Evolutionary conservation across 2,797 vertebrate species (phyloP), one percentile per base, ranked within the genome.

Genomic region (Hydrolagus colliei): DNA sequence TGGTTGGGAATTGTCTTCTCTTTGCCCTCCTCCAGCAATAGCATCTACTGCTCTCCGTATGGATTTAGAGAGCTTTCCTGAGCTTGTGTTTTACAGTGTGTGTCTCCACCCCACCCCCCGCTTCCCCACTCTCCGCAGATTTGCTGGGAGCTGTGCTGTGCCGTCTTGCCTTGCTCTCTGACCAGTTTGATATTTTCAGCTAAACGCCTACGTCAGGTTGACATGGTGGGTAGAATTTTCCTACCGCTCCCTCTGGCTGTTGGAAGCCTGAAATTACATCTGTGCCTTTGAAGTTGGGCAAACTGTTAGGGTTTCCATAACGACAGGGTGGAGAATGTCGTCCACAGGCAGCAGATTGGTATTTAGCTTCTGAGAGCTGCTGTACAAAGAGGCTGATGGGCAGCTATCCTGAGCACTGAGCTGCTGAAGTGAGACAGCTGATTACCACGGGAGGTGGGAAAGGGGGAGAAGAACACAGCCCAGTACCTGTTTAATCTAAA

Each of bases 251-350:
- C 97, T 96, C 96, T 96, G 96, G 96, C 97, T 97, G 96, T 94
- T 94, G 93, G 94, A 94, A 95, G 96, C 93, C 95, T 96, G 96
- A 95, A 97, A 97, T 97, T 96, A 96, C 96, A 97, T 95, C 96
- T 95, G 92, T 93, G 95, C 95, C 96, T 97, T 96, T 96, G 95
- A 95, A 96, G 95, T 95, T 92, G 92, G 94, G 93, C 94, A 92
- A 92, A 93, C 93, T 91, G 91, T 94, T 94, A 93, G 92, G 87
- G 96, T 98, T 95, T 94, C 95, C 92, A 96, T 97, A 94, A 95
- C 87, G 93, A 97, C 94, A 89, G 93, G 92, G 91, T 88, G 92
- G 92, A 93, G 93, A 93, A 94, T 93, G 91, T 94, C 91, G 92
- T 93, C 91, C 88, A 87, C 90, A 90, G 93, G 91, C 91, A 89